A percentile compares a stretch with the other conserved stretches of the same genome.
Conservation (phyloP, 2,113 vertebrate species). For the Oreotrochilus melanogaster region DNA sequence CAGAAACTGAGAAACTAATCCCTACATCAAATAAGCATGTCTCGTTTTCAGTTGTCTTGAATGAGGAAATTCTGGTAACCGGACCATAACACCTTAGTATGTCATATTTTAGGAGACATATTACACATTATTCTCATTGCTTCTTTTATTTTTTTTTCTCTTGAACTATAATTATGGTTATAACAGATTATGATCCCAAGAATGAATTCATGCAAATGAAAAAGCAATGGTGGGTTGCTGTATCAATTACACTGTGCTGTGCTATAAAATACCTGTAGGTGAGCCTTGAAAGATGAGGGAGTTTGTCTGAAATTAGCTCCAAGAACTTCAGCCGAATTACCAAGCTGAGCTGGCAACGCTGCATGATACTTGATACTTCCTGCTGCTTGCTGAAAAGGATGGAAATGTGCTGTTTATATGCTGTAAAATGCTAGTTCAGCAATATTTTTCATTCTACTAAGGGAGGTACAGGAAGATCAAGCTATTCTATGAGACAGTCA, state of each 20-base stretch:
- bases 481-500: neutral
- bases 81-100: neutral
- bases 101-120: neutral
- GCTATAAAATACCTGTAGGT: neutral
- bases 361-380: neutral
- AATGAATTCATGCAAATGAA: neutral
- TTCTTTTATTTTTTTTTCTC: neutral
- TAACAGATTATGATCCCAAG: neutral
- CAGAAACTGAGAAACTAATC: neutral
- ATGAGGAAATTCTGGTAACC: neutral
- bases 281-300: neutral
- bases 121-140: neutral
- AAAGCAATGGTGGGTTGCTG: neutral
- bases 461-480: neutral
- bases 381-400: neutral
- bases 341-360: neutral
- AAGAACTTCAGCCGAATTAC: neutral
- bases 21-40: neutral
- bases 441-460: neutral
- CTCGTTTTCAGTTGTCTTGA: neutral
- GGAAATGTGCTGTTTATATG: neutral
- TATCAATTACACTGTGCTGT: neutral
- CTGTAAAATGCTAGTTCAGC: neutral
- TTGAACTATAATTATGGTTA: neutral
- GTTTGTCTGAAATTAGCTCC: neutral